Percentiles rank a stretch among this genome's conserved stretches.
These are phyloP conservation scores for Chionodraco myersi DNA, from an alignment of 2,113 vertebrate species.

Conservation along the genomic window DNA sequence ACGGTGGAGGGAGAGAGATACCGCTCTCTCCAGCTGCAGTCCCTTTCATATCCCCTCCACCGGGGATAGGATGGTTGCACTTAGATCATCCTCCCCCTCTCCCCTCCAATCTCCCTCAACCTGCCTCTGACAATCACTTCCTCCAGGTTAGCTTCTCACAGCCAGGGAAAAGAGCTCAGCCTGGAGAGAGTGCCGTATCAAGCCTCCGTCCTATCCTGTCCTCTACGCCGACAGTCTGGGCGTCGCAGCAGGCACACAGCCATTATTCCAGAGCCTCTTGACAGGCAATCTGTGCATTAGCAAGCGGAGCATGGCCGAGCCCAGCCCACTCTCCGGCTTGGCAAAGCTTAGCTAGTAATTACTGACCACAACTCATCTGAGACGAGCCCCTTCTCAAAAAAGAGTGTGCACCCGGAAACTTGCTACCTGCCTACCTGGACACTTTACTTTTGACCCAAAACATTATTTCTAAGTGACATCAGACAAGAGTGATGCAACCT, in stretches of 20 bases:
- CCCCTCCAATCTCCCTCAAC: not conserved
- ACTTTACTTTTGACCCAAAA: constrained; percentile 10
- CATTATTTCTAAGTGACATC: constrained; percentile 5
- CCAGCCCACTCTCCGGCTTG: constrained; percentile 49
- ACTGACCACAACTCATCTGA: constrained; percentile 57
- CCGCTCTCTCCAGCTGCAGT: constrained; percentile 53
- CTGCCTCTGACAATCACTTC: constrained; percentile 22
- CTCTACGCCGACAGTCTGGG: constrained; percentile 41
- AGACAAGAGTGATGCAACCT: constrained; percentile 27
- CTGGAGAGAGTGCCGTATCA: constrained; percentile 2
- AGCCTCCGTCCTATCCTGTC: not conserved
- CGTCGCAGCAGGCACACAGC: constrained; percentile 43
- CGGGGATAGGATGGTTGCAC: constrained; percentile 34
- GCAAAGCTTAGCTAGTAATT: constrained; percentile 68
- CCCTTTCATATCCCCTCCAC: constrained; percentile 49
- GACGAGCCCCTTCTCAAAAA: constrained; percentile 47
- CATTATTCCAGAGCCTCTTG: constrained; percentile 54
- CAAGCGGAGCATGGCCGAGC: constrained; percentile 55
- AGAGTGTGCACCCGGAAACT: constrained; percentile 11
- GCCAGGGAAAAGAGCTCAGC: not conserved
- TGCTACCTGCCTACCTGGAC: not conserved
- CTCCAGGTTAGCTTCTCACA: constrained; percentile 36
- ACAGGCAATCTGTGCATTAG: constrained; percentile 76
- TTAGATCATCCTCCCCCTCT: constrained; percentile 43
- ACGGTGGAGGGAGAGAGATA: constrained; percentile 40